Percentiles rank a stretch among this genome's conserved stretches.
Conservation (phyloP, 2,113 vertebrate species). For the Zootoca vivipara region DNA sequence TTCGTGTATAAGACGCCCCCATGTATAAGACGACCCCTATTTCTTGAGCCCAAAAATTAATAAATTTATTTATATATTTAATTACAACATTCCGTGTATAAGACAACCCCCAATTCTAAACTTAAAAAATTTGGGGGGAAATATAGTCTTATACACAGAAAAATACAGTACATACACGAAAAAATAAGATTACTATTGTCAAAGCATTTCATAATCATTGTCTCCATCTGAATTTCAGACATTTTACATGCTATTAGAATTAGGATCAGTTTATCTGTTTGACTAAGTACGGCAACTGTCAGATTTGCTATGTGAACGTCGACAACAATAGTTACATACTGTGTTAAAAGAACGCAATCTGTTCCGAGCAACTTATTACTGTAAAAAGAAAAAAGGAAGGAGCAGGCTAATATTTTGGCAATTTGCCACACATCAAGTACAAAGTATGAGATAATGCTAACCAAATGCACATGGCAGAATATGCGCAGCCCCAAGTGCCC, state of each 20-base stretch:
- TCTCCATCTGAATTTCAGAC: background rate
- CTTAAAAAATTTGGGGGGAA: no score
- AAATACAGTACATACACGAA: no score
- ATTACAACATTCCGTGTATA: no score
- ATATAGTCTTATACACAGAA: no score
- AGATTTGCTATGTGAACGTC: no score
- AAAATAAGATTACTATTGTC: background rate
- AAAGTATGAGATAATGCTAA: background rate
- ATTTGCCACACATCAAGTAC: background rate
- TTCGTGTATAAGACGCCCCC: no score
- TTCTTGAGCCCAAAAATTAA: no score
- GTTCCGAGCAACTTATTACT: background rate
- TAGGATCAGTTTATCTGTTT: conserved; percentile 2
- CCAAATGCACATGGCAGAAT: background rate
- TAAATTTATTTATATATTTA: no score
- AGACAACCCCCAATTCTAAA: no score
- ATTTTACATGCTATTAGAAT: background rate
- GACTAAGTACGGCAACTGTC: background rate
- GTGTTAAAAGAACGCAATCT: background rate
- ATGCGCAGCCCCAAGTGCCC: background rate
- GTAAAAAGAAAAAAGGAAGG: background rate
- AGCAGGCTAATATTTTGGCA: background rate
- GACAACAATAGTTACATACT: no score
- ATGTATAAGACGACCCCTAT: no score
- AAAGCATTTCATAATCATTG: background rate